phyloP scores from a whole-genome alignment of 2,113 vertebrate species.

The Archilochus colubris region DNA sequence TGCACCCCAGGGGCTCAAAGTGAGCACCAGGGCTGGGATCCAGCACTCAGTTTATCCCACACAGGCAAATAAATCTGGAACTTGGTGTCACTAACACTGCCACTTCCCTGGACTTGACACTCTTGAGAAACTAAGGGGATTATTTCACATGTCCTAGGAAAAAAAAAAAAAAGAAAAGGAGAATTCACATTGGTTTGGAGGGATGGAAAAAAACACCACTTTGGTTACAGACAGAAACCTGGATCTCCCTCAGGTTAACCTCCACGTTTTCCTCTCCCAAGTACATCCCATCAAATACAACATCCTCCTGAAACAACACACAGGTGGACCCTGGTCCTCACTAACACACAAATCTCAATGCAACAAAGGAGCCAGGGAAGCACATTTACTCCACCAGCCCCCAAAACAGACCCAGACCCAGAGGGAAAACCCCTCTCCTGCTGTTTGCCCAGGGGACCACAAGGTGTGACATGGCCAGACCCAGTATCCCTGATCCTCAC shows the following conservation, averaged over 20 bases:
- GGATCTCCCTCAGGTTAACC: no score
- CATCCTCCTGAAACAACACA: neutral
- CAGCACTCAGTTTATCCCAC: neutral
- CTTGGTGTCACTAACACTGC: accelerated
- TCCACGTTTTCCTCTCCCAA: accelerated
- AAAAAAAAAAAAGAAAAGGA: neutral
- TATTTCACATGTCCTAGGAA: neutral
- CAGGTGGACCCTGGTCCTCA: neutral
- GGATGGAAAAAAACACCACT: neutral
- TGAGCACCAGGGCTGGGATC: accelerated
- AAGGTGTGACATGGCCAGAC: neutral
- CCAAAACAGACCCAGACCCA: neutral
- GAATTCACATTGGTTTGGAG: neutral
- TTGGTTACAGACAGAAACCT: neutral
- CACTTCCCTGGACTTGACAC: neutral
- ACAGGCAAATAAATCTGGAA: accelerated
- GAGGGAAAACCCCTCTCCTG: accelerated
- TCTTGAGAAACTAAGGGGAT: neutral
- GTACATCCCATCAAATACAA: accelerated
- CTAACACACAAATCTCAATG: no score
- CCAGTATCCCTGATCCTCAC: accelerated
- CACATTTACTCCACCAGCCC: neutral
- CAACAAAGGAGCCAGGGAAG: neutral
- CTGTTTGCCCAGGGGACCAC: accelerated
- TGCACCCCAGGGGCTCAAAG: accelerated